A percentile compares a stretch with the other conserved stretches of the same genome.
Evolutionary conservation across 2,113 vertebrate genomes (phyloP).

Genomic region (Acrocephalus arundinaceus): DNA sequence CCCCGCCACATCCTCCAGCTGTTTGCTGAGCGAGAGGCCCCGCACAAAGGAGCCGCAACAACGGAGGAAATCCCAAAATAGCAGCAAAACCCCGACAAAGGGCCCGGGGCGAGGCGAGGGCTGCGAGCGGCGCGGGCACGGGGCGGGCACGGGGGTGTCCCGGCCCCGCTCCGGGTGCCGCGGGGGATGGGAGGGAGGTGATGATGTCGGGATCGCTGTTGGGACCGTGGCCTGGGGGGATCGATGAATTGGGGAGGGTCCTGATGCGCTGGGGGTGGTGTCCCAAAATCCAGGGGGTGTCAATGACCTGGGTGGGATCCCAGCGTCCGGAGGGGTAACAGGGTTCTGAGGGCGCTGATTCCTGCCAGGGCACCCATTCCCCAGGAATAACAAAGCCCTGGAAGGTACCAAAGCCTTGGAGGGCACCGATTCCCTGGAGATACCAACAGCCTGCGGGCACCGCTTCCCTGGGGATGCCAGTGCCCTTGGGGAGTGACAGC

Average conservation of each 20-base stretch:
- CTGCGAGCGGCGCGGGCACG: background rate
- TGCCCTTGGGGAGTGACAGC: background rate
- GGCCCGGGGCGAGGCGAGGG: background rate
- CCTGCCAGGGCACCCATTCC: background rate
- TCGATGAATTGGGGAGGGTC: background rate
- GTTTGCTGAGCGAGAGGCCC: conserved; percentile 59
- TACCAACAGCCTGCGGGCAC: no score
- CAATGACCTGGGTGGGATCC: no score
- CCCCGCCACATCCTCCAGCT: conserved; percentile 75
- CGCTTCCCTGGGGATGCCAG: no score
- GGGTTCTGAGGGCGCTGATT: background rate
- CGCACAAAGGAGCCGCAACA: conserved; percentile 57
- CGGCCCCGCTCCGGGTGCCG: fast-evolving
- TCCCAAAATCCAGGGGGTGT: background rate
- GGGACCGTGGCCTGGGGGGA: background rate
- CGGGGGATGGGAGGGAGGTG: background rate
- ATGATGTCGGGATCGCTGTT: fast-evolving
- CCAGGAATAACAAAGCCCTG: background rate
- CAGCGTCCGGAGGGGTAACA: background rate
- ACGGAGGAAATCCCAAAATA: conserved; percentile 70
- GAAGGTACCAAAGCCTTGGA: background rate
- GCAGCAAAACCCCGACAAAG: conserved; percentile 52
- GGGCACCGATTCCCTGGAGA: background rate
- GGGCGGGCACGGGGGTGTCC: background rate
- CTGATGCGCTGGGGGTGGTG: background rate